These are phyloP conservation scores for Heloderma charlesbogerti DNA, from an alignment of 2,113 vertebrate genomes.

Conservation along the genomic window DNA sequence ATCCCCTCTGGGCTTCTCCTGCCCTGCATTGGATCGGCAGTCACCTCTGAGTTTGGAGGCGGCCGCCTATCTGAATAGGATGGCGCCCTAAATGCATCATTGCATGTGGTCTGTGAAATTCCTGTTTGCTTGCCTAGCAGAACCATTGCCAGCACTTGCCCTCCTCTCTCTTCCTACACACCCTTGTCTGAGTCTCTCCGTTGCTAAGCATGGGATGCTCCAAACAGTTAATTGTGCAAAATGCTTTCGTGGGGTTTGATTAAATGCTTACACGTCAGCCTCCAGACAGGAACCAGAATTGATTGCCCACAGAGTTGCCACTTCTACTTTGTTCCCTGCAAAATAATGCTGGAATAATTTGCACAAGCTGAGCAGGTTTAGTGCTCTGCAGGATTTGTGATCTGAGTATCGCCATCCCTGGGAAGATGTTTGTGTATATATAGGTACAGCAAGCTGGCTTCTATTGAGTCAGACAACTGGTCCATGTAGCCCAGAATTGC, in stretches of 20 bases:
- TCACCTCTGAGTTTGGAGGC: no score
- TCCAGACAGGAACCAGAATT: not conserved
- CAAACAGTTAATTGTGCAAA: constrained; percentile 4
- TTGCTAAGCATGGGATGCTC: not conserved
- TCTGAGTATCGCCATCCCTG: not conserved
- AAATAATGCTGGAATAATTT: not conserved
- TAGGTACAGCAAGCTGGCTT: not conserved
- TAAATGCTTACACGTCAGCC: constrained; percentile 3
- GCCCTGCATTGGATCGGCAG: no score
- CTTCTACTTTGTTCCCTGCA: not conserved
- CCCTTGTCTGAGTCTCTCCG: no score
- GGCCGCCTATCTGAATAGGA: no score
- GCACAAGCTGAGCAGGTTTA: not conserved
- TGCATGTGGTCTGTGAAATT: not conserved
- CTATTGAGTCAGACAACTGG: no score
- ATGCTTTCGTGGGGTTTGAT: not conserved
- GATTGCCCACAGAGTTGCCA: not conserved
- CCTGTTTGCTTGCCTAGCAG: not conserved
- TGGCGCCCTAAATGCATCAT: not conserved
- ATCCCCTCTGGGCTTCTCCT: no score
- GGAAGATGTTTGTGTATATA: not conserved
- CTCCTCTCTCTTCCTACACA: no score
- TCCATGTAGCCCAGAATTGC: not conserved
- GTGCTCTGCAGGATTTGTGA: not conserved
- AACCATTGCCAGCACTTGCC: not conserved